Evolutionary conservation across 2,797 vertebrate genomes (phyloP).

Genomic region (Epinephelus malabaricus): DNA sequence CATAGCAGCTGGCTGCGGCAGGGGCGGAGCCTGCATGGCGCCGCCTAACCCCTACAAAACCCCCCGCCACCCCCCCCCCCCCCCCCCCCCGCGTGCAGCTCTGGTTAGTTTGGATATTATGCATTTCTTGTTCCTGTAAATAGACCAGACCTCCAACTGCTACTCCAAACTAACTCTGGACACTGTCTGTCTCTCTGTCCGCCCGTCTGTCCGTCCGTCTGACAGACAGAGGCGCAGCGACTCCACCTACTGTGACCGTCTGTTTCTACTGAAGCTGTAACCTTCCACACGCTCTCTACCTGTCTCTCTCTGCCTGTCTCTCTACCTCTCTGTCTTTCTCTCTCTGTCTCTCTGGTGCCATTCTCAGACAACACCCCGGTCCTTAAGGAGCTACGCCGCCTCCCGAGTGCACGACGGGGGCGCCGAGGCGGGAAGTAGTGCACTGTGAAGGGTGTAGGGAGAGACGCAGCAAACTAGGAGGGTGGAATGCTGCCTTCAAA

Average conservation of each 20-base stretch:
- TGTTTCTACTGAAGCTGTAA: slow-evolving; percentile 44
- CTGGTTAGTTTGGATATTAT: slow-evolving; percentile 70
- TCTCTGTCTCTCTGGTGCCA: slow-evolving; percentile 77
- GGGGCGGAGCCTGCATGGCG: slow-evolving; percentile 7
- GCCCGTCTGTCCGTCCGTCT: slow-evolving; percentile 3
- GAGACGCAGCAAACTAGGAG: slow-evolving; percentile 4
- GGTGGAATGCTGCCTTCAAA: not conserved
- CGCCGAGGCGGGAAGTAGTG: not conserved
- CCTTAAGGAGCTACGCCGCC: slow-evolving; percentile 70
- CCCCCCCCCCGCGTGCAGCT: slow-evolving; percentile 20
- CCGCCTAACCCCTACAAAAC: not conserved
- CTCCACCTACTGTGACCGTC: slow-evolving; percentile 59
- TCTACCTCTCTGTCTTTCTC: slow-evolving; percentile 34
- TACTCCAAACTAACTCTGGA: slow-evolving; percentile 27
- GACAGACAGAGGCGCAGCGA: slow-evolving; percentile 13
- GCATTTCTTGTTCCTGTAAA: slow-evolving; percentile 73
- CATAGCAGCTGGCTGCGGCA: slow-evolving; percentile 18
- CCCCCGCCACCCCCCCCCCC: no score
- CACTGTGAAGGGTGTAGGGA: slow-evolving; percentile 9
- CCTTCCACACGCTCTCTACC: slow-evolving; percentile 33
- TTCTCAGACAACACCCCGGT: slow-evolving; percentile 79
- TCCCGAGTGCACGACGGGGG: slow-evolving; percentile 31
- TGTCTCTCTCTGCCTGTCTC: slow-evolving; percentile 32
- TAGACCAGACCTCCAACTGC: slow-evolving; percentile 67
- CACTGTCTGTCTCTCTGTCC: slow-evolving; percentile 32